phyloP scores from a whole-genome alignment of 2,888 invertebrate species.

The Hartigia nigra region DNA sequence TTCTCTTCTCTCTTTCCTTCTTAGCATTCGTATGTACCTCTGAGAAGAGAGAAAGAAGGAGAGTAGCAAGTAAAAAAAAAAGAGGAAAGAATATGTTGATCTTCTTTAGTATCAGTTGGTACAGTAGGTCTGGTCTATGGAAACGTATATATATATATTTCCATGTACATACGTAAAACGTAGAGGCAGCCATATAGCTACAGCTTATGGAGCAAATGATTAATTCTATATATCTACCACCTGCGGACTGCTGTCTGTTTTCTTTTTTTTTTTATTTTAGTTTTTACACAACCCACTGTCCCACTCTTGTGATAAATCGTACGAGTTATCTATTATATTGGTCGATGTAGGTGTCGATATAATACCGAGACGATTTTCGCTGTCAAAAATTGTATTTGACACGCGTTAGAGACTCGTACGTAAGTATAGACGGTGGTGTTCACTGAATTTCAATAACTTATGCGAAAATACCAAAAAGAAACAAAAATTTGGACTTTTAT shows the following conservation, averaged over 20 bases:
- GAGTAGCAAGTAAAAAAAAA: not conserved
- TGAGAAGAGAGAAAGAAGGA: not conserved
- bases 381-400: not conserved
- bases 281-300: not conserved
- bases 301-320: not conserved
- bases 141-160: not conserved
- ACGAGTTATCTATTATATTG: not conserved
- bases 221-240: conserved; percentile 4
- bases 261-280: not conserved
- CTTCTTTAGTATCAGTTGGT: not conserved
- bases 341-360: not conserved
- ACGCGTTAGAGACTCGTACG: not conserved
- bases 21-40: not conserved
- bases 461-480: not conserved
- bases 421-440: not conserved
- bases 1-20: not conserved
- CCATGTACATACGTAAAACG: not conserved
- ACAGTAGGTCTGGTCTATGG: not conserved
- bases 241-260: not conserved
- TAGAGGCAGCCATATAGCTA: not conserved
- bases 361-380: not conserved
- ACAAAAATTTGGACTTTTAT: too few relatives aligned
- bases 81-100: not conserved
- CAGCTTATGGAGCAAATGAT: not conserved
- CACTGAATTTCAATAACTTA: not conserved